Base-by-base conservation (phyloP, 2,888 invertebrate genomes). In the Nomada ferruginata region DNA sequence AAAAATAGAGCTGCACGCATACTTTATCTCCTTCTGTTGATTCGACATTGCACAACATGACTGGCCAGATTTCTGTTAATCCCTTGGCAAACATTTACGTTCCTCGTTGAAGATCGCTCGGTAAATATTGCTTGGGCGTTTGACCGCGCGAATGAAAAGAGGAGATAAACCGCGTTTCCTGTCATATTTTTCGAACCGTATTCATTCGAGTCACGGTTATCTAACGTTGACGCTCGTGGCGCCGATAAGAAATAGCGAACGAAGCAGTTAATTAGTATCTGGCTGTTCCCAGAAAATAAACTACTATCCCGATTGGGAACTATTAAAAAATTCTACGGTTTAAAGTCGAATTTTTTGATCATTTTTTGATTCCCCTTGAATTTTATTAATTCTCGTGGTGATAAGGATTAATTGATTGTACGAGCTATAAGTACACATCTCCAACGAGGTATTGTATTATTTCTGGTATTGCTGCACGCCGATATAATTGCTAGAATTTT, bases 11-110 rank as follows among this genome's bases (percentile, higher is more conserved):
- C 1, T 36, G 36, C 36, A 36, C 36, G 36, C 36, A 36, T 5
- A 26, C 5, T n/a, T n/a, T 65, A 11, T 29, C 23, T 64, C 64
- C 11, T 23, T 15, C 1, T n/a, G 7, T n/a, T 15, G 5, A 11
- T 20, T 3, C 5, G 23, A 53, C 10, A 23, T 20, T 23, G 26
- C 18, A 69, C 26, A 18, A 23, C 57, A 44, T 44, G 44, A 57
- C 26, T 44, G 44, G 11, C 23, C 52, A 23, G 44, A 69, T 69
- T n/a, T 69, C 18, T 36, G 68, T 23, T 68, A 44, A 68, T 57
- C 55, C 55, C 18, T 68, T 10, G 53, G 68, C 44, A 68, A 55
- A 68, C 55, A 18, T 68, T 68, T 68, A 55, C 68, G 23, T 18
- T 15, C 13, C 2, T 23, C 57, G 18, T 42, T 42, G 23, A 18